These are phyloP conservation scores for Cuculus canorus DNA, from an alignment of 2,797 vertebrate species.

Conservation along the genomic window DNA sequence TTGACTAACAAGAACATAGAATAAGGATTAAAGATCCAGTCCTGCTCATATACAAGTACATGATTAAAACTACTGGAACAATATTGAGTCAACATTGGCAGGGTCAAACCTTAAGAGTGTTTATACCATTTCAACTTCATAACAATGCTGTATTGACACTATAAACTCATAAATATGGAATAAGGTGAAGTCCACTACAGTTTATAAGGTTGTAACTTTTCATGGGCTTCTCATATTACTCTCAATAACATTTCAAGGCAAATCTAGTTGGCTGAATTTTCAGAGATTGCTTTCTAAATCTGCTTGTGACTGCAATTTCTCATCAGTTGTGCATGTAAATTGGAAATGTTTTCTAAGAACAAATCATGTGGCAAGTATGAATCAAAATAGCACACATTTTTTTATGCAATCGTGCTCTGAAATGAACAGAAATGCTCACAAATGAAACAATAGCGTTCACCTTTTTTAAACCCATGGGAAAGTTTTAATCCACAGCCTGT, in stretches of 20 bases:
- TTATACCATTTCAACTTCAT: constrained; percentile 1
- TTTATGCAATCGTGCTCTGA: background rate
- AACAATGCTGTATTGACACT: background rate
- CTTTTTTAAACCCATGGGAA: background rate
- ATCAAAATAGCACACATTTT: constrained; percentile 28
- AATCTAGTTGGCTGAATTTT: constrained; percentile 23
- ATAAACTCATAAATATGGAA: constrained; percentile 50
- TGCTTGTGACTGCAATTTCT: background rate
- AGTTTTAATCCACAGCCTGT: background rate
- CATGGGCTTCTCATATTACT: constrained; percentile 25
- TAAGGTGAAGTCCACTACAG: constrained; percentile 35
- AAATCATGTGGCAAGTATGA: constrained; percentile 15
- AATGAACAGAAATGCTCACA: constrained; percentile 4
- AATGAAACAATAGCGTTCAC: constrained; percentile 5
- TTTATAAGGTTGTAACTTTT: constrained; percentile 59
- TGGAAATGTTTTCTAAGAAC: constrained; percentile 31
- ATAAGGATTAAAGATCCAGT: constrained; percentile 16
- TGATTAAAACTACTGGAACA: constrained; percentile 6
- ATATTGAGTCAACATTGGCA: background rate
- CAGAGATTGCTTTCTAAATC: constrained; percentile 25
- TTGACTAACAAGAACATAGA: background rate
- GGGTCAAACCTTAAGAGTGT: background rate
- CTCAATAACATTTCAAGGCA: constrained; percentile 18
- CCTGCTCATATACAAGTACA: background rate
- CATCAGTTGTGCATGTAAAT: constrained; percentile 35